These are phyloP conservation scores for Tympanuchus pallidicinctus DNA, from an alignment of 2,113 vertebrate genomes.

Conservation along the genomic window DNA sequence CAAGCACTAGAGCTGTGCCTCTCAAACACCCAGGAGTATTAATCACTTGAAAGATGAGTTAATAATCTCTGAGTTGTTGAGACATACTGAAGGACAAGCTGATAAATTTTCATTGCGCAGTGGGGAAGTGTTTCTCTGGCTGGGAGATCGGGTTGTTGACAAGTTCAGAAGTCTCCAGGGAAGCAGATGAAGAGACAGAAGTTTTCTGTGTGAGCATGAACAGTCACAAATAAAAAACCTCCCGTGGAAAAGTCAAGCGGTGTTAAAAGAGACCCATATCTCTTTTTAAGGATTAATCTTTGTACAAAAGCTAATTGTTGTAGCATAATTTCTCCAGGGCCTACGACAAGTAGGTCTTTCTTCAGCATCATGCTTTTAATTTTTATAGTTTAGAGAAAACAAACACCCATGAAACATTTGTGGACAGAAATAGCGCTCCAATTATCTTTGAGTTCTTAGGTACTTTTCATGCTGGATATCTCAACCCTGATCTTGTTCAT, in stretches of 20 bases:
- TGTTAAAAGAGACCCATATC: not conserved
- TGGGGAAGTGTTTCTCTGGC: slow-evolving; percentile 51
- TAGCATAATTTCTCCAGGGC: not conserved
- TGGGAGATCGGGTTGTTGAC: slow-evolving; percentile 41
- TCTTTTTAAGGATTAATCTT: slow-evolving; percentile 13
- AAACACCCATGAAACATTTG: not conserved
- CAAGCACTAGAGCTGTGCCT: slow-evolving; percentile 24
- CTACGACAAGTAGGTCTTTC: slow-evolving; percentile 29
- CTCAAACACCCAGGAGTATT: slow-evolving; percentile 38
- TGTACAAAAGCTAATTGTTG: slow-evolving; percentile 33
- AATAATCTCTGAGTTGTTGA: slow-evolving; percentile 64
- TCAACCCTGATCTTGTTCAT: not conserved
- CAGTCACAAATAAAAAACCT: slow-evolving; percentile 28
- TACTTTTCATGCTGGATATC: not conserved
- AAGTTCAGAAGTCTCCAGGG: slow-evolving; percentile 51
- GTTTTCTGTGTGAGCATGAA: slow-evolving; percentile 18
- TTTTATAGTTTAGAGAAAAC: slow-evolving; percentile 6
- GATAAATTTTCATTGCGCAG: slow-evolving; percentile 65
- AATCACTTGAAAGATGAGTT: slow-evolving; percentile 66
- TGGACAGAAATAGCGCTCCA: not conserved
- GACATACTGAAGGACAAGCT: slow-evolving; percentile 55
- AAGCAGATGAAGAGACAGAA: slow-evolving; percentile 34
- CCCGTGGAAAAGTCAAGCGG: slow-evolving; percentile 44
- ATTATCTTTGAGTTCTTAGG: not conserved
- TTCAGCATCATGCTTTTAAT: not conserved